Evolutionary conservation across 2,888 invertebrate species (phyloP).

Genomic region (Platycnemis pennipes): DNA sequence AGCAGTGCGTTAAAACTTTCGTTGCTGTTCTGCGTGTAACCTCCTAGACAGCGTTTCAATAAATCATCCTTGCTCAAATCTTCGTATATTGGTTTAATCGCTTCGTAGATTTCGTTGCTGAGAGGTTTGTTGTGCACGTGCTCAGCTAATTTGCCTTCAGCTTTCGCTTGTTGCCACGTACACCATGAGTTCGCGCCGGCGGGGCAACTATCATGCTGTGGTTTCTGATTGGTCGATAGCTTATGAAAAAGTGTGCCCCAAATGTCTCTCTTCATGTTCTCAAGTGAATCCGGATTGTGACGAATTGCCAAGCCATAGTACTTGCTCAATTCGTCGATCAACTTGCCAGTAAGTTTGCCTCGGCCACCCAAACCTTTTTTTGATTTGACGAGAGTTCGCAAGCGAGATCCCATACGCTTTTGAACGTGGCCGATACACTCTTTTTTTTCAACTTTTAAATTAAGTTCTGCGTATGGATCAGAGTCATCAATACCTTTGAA

Average conservation of each 20-base stretch:
- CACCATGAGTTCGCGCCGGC: slow-evolving; percentile 72
- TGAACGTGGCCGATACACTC: slow-evolving; percentile 2
- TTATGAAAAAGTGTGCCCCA: slow-evolving; percentile 75
- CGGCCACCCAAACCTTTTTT: slow-evolving; percentile 71
- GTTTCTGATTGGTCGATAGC: slow-evolving; percentile 75
- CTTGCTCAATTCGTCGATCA: background rate
- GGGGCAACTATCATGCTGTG: slow-evolving; percentile 73
- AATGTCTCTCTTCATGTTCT: slow-evolving; percentile 74
- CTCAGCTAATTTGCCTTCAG: slow-evolving; percentile 52
- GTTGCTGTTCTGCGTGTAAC: slow-evolving; percentile 73
- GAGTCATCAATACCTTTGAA: background rate
- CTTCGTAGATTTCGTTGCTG: slow-evolving; percentile 73
- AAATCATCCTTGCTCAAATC: slow-evolving; percentile 75
- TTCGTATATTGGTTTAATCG: slow-evolving; percentile 75
- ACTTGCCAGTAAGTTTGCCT: slow-evolving; percentile 74
- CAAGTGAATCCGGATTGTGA: background rate
- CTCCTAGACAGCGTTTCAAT: slow-evolving; percentile 74
- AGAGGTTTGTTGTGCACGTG: slow-evolving; percentile 72
- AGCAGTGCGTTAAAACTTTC: slow-evolving; percentile 75
- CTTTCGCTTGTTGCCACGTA: slow-evolving; percentile 69
- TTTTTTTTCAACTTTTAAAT: background rate
- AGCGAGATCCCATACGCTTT: background rate
- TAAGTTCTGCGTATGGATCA: background rate
- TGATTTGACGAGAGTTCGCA: slow-evolving; percentile 37
- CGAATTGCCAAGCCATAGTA: slow-evolving; percentile 8